Conservation (phyloP, 2,888 invertebrate species). For the Autographa pulchrina region DNA sequence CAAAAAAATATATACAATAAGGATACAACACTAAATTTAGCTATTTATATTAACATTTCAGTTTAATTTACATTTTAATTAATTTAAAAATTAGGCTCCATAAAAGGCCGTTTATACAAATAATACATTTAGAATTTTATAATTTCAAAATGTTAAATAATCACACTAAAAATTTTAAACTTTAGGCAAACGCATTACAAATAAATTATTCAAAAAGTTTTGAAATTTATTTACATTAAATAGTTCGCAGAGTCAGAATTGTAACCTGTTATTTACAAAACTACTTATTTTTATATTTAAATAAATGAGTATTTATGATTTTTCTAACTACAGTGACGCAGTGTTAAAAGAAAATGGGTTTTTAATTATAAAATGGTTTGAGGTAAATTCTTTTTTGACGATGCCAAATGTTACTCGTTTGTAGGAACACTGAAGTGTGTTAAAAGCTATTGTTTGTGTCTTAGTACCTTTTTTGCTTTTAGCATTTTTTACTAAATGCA, state of each 20-base stretch:
- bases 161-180: constrained; percentile 6
- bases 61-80: constrained; percentile 32
- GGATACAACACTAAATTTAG: constrained; percentile 51
- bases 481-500: constrained; percentile 4
- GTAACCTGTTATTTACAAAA: constrained; percentile 61
- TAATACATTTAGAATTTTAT: constrained; percentile 25
- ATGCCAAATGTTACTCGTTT: constrained; percentile 1
- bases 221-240: constrained; percentile 49
- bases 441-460: constrained; percentile 1
- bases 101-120: constrained; percentile 35
- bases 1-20: constrained; percentile 46
- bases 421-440: neutral
- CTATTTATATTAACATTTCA: constrained; percentile 53
- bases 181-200: constrained; percentile 13
- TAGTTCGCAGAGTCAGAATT: constrained; percentile 19
- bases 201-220: constrained; percentile 28
- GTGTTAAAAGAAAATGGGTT: neutral
- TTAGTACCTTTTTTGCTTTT: neutral
- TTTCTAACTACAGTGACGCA: constrained; percentile 42
- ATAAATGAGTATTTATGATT: constrained; percentile 11
- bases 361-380: constrained; percentile 3
- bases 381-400: neutral
- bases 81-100: constrained; percentile 41
- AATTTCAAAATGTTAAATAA: constrained; percentile 13
- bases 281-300: constrained; percentile 42